Base-by-base conservation (phyloP, 2,888 invertebrate genomes). In the Allacma fusca region DNA sequence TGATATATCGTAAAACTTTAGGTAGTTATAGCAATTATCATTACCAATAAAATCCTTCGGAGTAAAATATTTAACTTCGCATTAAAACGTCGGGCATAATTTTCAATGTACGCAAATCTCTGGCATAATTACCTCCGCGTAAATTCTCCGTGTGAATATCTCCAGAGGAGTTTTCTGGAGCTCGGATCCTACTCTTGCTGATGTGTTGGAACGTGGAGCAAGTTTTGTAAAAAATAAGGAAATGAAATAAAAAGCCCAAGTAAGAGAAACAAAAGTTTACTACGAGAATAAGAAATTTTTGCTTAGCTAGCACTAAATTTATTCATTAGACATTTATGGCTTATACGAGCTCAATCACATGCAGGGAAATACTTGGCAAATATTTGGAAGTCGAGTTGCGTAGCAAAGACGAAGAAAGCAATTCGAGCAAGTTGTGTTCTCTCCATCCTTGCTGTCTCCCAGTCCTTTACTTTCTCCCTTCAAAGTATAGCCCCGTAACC, bases 311-410 rank as follows among this genome's bases (percentile, higher is more conserved):
- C 34, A 72, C 59, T 72, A 72, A 72, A 72, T 72, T 72, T 72
- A 72, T 72, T 34, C 57, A 72, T 28, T 28, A 72, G 72, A 72
- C 72, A 72, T 72, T 72, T 72, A 72, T 59, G 72, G 72, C 29
- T 59, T 72, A 72, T 59, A 72, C 59, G 72, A 72, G 72, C 72
- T 59, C 59, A 72, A 59, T 59, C 72, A 72, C 34, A 59, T 59
- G 44, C 29, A 21, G 62, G 34, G 21, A 71, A 74, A 65, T 74
- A 74, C 74, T 74, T 74, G 74, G 65, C 74, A 74, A 74, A 74
- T 74, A 74, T 74, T 74, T 74, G 74, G 64, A 71, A 74, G 74
- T 74, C 65, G 50, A 64, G 74, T 65, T 74, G 65, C 44, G 74
- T 65, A 74, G 65, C 74, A 40, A 44, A 67, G 44, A 74, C 65